Evolutionary conservation across 2,888 invertebrate species (phyloP), one percentile per base, ranked within the genome.

Genomic region (Galerucella pusilla): DNA sequence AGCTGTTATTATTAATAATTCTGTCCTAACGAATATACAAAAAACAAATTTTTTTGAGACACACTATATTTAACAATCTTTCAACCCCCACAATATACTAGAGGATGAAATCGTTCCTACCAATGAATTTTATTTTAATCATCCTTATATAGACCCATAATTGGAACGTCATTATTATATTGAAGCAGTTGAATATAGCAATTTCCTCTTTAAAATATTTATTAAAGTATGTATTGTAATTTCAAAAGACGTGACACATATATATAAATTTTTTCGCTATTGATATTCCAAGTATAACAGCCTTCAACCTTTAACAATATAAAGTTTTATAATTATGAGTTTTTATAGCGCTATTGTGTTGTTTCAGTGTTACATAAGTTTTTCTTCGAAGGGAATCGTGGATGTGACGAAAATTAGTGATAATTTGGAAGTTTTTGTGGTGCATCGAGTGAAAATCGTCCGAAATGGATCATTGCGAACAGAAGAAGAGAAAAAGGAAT

Each of bases 391-490:
- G 64, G 46, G n/a, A 10, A n/a, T 42, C 2, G 35, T 16, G 11
- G 4, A 45, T 20, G 20, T 20, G 12, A 12, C 7, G 11, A 46
- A 46, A 20, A 45, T 20, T 20, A 12, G 16, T 46, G 6, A 45
- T 65, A 12, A 20, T 46, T 46, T 65, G 46, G 16, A 45, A n/a
- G 16, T 46, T 65, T 9, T 20, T 64, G 45, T 12, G 64, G 45
- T 46, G 64, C 11, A 7, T 16, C 46, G 10, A 16, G 12, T 65
- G 64, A 65, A 65, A 16, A 46, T 20, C 16, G 4, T 42, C 14
- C 12, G 46, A 61, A 61, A 83, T 83, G 83, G 81, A 83, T 74
- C 81, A 81, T 68, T 78, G 77, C 52, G 79, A 75, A 25, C 77
- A 71, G 54, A 80, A 82, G 63, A 79, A 80, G 16, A 77, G 83